Conservation (phyloP, 2,113 vertebrate species). For the Micromys minutus region DNA sequence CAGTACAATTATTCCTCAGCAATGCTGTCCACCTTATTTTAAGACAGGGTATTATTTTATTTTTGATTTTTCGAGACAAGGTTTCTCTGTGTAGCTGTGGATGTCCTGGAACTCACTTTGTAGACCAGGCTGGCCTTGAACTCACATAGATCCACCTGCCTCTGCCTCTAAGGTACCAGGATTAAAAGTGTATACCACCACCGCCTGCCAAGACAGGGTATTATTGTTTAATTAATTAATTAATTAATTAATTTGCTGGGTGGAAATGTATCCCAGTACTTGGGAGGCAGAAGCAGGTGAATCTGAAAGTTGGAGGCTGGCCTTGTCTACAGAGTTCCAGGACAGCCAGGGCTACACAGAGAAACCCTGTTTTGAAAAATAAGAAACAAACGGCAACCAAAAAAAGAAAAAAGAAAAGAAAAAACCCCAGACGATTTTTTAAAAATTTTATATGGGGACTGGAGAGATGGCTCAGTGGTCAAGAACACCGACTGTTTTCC, state of each 20-base stretch:
- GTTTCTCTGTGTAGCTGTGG: not conserved
- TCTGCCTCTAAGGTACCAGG: not conserved
- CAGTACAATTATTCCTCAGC: no score
- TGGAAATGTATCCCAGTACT: not conserved
- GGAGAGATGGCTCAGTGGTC: no score
- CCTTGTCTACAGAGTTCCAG: not conserved
- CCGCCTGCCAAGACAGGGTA: not conserved
- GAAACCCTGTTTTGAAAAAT: not conserved
- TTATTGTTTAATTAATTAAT: not conserved
- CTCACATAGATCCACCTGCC: not conserved
- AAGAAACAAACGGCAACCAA: no score
- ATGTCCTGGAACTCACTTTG: not conserved
- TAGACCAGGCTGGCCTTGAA: not conserved
- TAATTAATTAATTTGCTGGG: no score
- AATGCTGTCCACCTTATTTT: not conserved
- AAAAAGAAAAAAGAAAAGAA: no score
- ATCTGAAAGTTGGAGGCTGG: not conserved
- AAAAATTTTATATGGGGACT: not conserved
- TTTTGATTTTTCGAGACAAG: not conserved
- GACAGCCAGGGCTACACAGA: not conserved
- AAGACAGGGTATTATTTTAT: not conserved
- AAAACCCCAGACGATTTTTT: not conserved
- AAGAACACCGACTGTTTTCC: no score
- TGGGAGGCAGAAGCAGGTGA: not conserved
- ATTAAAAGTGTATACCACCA: not conserved